Percentiles rank a stretch among this genome's conserved stretches.
phyloP scores from a whole-genome alignment of 2,113 vertebrate species.

The Istiophorus platypterus region DNA sequence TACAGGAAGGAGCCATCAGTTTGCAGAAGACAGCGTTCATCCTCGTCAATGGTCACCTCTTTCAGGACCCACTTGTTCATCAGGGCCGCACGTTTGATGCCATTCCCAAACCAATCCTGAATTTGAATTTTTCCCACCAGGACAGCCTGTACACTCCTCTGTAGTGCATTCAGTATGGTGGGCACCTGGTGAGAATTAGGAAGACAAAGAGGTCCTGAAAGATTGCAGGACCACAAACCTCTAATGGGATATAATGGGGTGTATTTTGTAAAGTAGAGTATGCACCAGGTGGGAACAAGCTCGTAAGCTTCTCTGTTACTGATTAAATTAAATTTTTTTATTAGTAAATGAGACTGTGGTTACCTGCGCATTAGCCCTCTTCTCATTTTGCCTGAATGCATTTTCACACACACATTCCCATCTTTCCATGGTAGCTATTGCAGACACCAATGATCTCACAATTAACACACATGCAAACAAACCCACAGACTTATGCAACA shows the following conservation, averaged over 20 bases:
- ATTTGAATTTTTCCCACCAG: slow-evolving; percentile 99
- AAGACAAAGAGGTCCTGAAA: neutral
- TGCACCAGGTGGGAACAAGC: neutral
- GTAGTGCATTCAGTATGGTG: slow-evolving; percentile 95
- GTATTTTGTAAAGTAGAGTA: neutral
- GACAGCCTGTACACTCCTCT: slow-evolving; percentile 97
- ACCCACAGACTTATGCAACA: neutral
- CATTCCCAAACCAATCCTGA: slow-evolving; percentile 99
- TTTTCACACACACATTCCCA: slow-evolving; percentile 25
- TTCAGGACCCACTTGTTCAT: slow-evolving; percentile 98
- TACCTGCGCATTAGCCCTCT: neutral
- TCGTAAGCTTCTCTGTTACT: neutral
- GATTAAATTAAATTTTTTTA: slow-evolving; percentile 2
- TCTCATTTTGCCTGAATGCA: slow-evolving; percentile 23
- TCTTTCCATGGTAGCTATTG: slow-evolving; percentile 29
- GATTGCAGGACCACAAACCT: neutral
- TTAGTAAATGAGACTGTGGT: neutral
- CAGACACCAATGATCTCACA: slow-evolving; percentile 25
- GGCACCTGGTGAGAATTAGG: slow-evolving; percentile 88
- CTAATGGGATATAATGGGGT: neutral
- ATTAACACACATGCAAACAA: slow-evolving; percentile 26
- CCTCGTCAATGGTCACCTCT: slow-evolving; percentile 94
- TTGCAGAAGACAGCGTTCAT: slow-evolving; percentile 96
- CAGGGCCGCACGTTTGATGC: slow-evolving; percentile 96
- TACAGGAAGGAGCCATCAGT: slow-evolving; percentile 98